phyloP scores from a whole-genome alignment of 2,113 vertebrate species.

The Pteropus alecto region DNA sequence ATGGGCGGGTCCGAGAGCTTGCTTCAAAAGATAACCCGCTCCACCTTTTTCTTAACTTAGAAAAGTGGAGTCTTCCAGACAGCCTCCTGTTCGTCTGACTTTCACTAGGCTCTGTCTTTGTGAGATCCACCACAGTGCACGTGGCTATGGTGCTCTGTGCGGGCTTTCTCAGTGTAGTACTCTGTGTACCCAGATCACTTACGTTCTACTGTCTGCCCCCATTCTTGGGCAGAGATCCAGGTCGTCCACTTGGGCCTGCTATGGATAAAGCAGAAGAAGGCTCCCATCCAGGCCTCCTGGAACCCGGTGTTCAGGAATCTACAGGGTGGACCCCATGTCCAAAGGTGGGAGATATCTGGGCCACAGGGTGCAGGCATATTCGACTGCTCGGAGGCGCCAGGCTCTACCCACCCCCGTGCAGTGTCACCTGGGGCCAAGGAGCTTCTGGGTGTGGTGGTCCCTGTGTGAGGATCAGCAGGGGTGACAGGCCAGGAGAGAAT shows the following conservation, averaged over 20 bases:
- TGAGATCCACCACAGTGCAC: accelerated
- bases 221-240: no score
- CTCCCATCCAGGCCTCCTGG: not conserved
- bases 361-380: accelerated
- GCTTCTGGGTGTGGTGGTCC: not conserved
- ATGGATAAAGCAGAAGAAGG: not conserved
- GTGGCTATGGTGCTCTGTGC: not conserved
- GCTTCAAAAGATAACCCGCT: not conserved
- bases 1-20: not conserved
- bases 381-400: not conserved
- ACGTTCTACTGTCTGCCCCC: accelerated
- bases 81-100: not conserved
- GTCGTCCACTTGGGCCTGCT: not conserved
- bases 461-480: not conserved
- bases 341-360: not conserved
- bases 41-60: not conserved
- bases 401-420: not conserved
- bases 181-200: not conserved
- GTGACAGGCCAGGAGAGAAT: not conserved
- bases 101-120: not conserved
- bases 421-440: not conserved
- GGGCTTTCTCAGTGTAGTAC: no score
- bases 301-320: accelerated
- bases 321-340: no score
- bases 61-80: not conserved